Evolutionary conservation across 2,888 invertebrate species (phyloP).

Genomic region (Panzeria rudis): DNA sequence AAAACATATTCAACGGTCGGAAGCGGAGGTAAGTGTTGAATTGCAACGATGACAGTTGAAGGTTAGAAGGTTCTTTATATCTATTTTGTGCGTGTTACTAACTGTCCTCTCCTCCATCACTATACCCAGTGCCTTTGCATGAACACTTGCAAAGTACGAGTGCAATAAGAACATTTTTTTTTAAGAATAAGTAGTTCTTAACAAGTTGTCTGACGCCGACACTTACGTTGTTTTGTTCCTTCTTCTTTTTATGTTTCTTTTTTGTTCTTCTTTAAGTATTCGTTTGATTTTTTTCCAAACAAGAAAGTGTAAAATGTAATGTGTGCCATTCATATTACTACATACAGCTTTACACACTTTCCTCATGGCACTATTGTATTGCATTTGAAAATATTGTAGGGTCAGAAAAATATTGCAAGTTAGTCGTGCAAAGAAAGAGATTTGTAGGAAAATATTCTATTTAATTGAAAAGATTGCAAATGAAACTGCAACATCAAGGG

Average conservation of each 20-base stretch:
- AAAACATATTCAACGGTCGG: slow-evolving; percentile 52
- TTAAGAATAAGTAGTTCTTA: slow-evolving; percentile 64
- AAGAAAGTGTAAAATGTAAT: slow-evolving; percentile 62
- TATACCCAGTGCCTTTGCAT: slow-evolving; percentile 19
- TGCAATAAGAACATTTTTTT: slow-evolving; percentile 23
- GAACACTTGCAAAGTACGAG: slow-evolving; percentile 53
- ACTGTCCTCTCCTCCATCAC: slow-evolving; percentile 22
- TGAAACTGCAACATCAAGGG: background rate
- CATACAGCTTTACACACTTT: slow-evolving; percentile 76
- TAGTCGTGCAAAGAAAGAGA: background rate
- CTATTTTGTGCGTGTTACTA: slow-evolving; percentile 64
- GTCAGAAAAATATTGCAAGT: slow-evolving; percentile 46
- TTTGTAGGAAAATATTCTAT: background rate
- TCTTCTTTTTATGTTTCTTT: background rate
- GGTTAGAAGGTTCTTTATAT: slow-evolving; percentile 72
- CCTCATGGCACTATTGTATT: background rate
- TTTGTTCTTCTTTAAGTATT: slow-evolving; percentile 21
- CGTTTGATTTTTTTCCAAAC: slow-evolving; percentile 10
- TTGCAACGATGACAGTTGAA: slow-evolving; percentile 78
- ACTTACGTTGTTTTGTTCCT: slow-evolving; percentile 18
- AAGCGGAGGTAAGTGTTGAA: slow-evolving; percentile 25
- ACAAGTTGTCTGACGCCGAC: slow-evolving; percentile 69
- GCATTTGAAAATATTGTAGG: slow-evolving; percentile 46
- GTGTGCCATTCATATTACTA: slow-evolving; percentile 77
- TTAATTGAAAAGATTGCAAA: background rate